phyloP scores from a whole-genome alignment of 2,888 invertebrate species.

The Pachliopta kotzebuea region DNA sequence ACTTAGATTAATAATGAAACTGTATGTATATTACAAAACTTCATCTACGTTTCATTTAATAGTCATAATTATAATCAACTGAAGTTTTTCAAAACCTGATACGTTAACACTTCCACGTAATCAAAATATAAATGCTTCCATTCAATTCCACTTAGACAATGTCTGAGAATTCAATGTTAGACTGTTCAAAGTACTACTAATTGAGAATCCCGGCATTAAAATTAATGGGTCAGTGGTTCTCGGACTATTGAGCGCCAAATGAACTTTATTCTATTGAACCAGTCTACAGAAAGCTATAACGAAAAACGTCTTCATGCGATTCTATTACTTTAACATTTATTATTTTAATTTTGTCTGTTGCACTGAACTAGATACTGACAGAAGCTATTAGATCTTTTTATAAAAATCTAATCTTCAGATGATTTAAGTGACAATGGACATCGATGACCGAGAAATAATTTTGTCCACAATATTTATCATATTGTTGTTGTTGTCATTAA shows the following conservation, averaged over 20 bases:
- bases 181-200: background rate
- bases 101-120: background rate
- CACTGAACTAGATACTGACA: too few relatives aligned
- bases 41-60: background rate
- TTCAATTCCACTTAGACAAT: background rate
- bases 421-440: too few relatives aligned
- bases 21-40: background rate
- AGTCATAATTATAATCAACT: background rate
- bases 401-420: too few relatives aligned
- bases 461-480: too few relatives aligned
- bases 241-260: background rate
- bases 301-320: too few relatives aligned
- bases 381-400: too few relatives aligned
- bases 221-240: background rate
- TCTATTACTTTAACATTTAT: too few relatives aligned
- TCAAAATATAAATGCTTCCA: background rate
- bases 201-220: slow-evolving; percentile 1
- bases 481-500: too few relatives aligned
- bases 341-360: too few relatives aligned
- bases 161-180: background rate
- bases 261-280: background rate
- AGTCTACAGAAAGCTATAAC: background rate
- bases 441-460: too few relatives aligned
- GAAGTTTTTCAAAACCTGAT: background rate
- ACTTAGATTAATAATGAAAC: too few relatives aligned